A percentile compares a stretch with the other conserved stretches of the same genome.
Evolutionary conservation across 2,113 vertebrate species (phyloP).

Genomic region (Mastomys natalensis): DNA sequence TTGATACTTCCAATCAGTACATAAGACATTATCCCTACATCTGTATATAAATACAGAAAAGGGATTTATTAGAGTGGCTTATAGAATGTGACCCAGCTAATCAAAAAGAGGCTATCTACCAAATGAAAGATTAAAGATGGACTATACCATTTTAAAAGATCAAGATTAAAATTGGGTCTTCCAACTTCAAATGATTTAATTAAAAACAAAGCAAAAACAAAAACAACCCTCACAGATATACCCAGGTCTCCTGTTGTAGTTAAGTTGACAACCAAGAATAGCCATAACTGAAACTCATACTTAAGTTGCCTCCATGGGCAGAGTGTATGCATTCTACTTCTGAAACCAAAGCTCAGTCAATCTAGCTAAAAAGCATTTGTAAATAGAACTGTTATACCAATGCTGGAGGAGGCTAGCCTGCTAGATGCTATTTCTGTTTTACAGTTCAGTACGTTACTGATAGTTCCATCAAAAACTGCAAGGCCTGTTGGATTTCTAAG

Average conservation of each 20-base stretch:
- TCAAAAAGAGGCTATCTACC: background rate
- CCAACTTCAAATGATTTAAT: background rate
- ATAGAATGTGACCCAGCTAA: background rate
- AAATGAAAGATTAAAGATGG: background rate
- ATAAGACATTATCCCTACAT: too few relatives aligned
- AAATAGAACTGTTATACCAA: background rate
- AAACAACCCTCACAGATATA: background rate
- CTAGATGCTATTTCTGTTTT: background rate
- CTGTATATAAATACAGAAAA: background rate
- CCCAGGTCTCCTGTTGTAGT: background rate
- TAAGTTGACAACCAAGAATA: background rate
- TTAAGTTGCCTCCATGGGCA: background rate
- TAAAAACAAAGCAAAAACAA: too few relatives aligned
- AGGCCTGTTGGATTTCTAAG: constrained; percentile 10
- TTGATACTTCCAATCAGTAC: too few relatives aligned
- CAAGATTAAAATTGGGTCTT: background rate
- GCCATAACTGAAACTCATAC: background rate
- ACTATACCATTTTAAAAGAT: background rate
- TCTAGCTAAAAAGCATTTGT: background rate
- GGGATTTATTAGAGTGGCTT: background rate
- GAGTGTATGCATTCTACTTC: background rate
- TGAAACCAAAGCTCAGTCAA: background rate
- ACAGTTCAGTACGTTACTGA: background rate
- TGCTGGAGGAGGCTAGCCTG: background rate
- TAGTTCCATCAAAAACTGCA: background rate